Evolutionary conservation across 2,797 vertebrate genomes (phyloP), one percentile per base, ranked within the genome.

Genomic region (Mormyrus hasselquistii): DNA sequence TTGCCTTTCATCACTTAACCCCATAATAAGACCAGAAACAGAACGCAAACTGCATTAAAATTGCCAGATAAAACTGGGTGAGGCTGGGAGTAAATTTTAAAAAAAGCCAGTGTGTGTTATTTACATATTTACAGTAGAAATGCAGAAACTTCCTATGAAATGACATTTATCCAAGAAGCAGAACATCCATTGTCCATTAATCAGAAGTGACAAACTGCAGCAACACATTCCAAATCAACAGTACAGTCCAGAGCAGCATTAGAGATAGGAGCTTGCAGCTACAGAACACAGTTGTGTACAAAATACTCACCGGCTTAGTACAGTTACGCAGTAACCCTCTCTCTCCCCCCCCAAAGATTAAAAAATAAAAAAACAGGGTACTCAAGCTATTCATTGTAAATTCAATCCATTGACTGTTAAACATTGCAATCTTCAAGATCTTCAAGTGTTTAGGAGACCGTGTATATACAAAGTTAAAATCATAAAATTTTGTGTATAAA

Each of bases 41-140:
- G 10, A 69, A 69, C 12, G 16, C 14, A 5, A 82, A 22, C 76
- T n/a, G 41, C 76, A 82, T 79, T 9, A 82, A 82, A 82, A 47
- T 22, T 9, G 6, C 41, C 41, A 82, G 5, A 44, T 47, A 44
- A 82, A 82, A 82, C 19, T 82, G 76, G 41, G n/a, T 82, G 76
- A 8, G 76, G 19, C 2, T 8, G 19, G 16, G 44, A 8, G 16
- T 8, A 22, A 22, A 41, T 38, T 2, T 5, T 8, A 49, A 49
- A 49, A 0, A 8, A n/a, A 82, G 29, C 76, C 41, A 82, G 76
- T n/a, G 16, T 38, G 29, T 82, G 29, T 73, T 73, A 82, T 82
- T 82, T 82, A 82, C 76, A 82, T 82, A 82, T 82, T 82, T 82
- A 82, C 76, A 82, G 76, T 38, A 76, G 34, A 41, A 76, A 76